phyloP scores from a whole-genome alignment of 2,113 vertebrate species.

The Prionailurus bengalensis region DNA sequence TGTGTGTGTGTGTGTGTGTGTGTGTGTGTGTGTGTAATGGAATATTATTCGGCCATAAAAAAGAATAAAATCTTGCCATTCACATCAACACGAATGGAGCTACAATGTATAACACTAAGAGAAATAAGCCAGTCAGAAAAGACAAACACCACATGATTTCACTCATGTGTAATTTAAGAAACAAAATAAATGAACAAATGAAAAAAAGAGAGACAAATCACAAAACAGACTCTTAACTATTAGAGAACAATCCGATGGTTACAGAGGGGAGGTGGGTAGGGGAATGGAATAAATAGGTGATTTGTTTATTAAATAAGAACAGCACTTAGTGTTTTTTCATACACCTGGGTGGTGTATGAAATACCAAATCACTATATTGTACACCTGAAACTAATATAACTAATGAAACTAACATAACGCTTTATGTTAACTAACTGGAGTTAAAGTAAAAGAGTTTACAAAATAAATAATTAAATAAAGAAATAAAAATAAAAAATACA shows the following conservation, averaged over 20 bases:
- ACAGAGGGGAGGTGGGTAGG: neutral
- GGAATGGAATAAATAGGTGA: neutral
- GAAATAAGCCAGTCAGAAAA: neutral
- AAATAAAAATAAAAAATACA: neutral
- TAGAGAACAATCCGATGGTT: neutral
- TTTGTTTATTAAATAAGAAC: neutral
- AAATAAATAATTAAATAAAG: neutral
- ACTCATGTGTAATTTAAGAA: neutral
- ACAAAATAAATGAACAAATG: neutral
- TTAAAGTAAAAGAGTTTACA: neutral
- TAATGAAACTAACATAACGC: neutral
- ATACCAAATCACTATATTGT: neutral
- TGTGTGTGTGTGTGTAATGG: too few species aligned
- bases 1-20: too few species aligned
- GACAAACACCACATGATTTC: neutral
- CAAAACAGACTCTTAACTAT: neutral
- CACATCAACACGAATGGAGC: neutral
- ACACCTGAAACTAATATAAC: neutral
- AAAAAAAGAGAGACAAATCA: neutral
- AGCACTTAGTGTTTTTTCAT: neutral
- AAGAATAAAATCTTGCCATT: neutral
- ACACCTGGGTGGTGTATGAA: neutral
- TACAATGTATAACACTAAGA: neutral
- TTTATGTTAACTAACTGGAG: neutral
- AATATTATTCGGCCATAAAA: neutral